Percentiles rank a stretch among this genome's conserved stretches.
These are phyloP conservation scores for Pogonomyrmex barbatus DNA, from an alignment of 1,140 invertebrate species.

Conservation along the genomic window DNA sequence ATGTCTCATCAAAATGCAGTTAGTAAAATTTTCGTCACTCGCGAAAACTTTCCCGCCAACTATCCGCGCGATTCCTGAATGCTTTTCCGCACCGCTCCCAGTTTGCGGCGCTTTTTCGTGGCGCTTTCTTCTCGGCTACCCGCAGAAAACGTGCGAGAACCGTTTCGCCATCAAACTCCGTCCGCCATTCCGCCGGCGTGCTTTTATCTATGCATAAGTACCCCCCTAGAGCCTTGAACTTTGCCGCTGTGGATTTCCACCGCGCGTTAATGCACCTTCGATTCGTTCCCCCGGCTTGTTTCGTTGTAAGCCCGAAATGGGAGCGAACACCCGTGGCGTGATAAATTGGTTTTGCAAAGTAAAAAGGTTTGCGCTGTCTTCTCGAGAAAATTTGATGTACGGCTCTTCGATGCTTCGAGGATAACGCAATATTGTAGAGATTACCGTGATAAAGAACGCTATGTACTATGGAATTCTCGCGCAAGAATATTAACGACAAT, in stretches of 20 bases:
- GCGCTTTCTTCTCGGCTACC: slow-evolving; percentile 16
- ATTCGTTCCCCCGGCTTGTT: slow-evolving; percentile 42
- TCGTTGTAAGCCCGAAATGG: slow-evolving; percentile 28
- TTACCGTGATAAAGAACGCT: slow-evolving; percentile 22
- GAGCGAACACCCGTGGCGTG: slow-evolving; percentile 26
- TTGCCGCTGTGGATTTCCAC: slow-evolving; percentile 46
- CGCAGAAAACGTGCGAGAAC: slow-evolving; percentile 42
- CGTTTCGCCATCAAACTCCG: slow-evolving; percentile 51
- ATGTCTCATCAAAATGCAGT: slow-evolving; percentile 55
- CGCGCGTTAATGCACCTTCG: slow-evolving; percentile 53
- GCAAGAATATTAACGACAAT: slow-evolving; percentile 1
- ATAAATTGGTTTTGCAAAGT: slow-evolving; percentile 46
- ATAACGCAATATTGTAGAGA: slow-evolving; percentile 41
- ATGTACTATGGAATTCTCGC: not conserved
- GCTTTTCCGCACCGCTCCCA: slow-evolving; percentile 14
- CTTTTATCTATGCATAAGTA: slow-evolving; percentile 56
- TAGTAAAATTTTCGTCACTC: slow-evolving; percentile 36
- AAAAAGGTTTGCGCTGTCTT: slow-evolving; percentile 41
- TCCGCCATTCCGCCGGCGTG: slow-evolving; percentile 14
- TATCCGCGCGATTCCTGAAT: slow-evolving; percentile 36
- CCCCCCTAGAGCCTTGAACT: slow-evolving; percentile 51
- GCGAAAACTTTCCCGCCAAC: slow-evolving; percentile 46
- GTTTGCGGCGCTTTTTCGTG: slow-evolving; percentile 24
- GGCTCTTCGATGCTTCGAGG: slow-evolving; percentile 1
- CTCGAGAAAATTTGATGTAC: slow-evolving; percentile 31